Evolutionary conservation across 2,888 invertebrate genomes (phyloP).

Genomic region (Tetanocera ferruginea): DNA sequence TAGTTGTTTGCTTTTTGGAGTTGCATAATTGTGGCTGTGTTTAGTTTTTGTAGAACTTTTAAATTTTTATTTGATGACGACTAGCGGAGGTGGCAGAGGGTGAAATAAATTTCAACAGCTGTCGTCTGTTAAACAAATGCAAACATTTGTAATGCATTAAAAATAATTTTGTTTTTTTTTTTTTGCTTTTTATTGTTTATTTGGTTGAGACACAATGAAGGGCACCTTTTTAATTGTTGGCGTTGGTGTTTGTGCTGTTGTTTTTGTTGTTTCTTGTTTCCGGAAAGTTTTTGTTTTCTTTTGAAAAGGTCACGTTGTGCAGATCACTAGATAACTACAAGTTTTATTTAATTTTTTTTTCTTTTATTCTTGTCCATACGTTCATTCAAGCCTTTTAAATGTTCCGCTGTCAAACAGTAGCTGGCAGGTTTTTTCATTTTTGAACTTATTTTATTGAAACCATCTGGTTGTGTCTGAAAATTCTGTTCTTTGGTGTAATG

Average conservation of each 20-base stretch:
- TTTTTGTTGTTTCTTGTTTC: not conserved
- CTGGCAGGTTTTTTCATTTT: not conserved
- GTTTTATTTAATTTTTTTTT: not conserved
- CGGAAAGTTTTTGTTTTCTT: too few species aligned
- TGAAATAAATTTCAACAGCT: not conserved
- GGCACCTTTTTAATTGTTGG: not conserved
- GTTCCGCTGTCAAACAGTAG: too few species aligned
- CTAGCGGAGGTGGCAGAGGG: not conserved
- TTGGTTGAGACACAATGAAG: not conserved
- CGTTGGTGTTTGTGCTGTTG: not conserved
- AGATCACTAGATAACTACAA: too few species aligned
- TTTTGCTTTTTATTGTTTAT: not conserved
- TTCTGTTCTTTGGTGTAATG: too few species aligned
- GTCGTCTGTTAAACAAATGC: not conserved
- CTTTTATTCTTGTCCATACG: not conserved
- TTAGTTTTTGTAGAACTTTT: not conserved
- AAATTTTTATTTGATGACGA: not conserved
- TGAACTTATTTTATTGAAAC: not conserved
- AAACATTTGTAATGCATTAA: conserved; percentile 14
- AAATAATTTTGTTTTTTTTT: not conserved
- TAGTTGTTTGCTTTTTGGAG: conserved; percentile 23
- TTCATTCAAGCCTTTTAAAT: too few species aligned
- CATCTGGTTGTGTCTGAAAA: not conserved
- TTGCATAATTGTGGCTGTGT: conserved; percentile 14
- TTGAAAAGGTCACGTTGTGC: too few species aligned